phyloP scores from a whole-genome alignment of 2,113 vertebrate species.

The Petrocephalus zakoni region DNA sequence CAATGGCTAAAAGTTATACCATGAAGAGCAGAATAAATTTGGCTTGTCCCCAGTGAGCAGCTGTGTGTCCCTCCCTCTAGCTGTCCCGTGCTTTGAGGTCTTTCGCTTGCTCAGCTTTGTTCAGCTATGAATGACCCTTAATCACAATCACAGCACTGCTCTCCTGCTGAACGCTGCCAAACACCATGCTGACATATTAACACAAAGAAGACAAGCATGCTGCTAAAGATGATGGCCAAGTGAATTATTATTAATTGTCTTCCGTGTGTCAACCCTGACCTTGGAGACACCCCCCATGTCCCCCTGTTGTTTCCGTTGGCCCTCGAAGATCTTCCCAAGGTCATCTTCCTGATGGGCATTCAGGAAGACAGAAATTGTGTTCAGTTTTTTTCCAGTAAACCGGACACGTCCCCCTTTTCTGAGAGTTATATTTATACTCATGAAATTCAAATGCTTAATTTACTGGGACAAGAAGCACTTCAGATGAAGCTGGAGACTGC shows the following conservation, averaged over 20 bases:
- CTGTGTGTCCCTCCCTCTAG: neutral
- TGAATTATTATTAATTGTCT: conserved; percentile 37
- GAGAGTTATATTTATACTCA: conserved; percentile 23
- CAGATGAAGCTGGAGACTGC: neutral
- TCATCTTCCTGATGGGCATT: neutral
- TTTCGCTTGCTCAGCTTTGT: neutral
- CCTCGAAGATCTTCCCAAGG: neutral
- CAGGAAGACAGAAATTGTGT: neutral
- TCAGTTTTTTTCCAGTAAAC: conserved; percentile 16
- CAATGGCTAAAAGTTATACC: neutral
- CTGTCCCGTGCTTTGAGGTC: neutral
- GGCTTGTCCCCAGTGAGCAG: neutral
- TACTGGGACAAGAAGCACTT: neutral
- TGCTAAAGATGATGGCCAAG: conserved; percentile 34
- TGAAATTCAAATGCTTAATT: conserved; percentile 39
- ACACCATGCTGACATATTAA: conserved; percentile 26
- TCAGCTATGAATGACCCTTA: neutral
- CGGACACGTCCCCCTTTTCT: neutral
- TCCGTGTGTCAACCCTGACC: conserved; percentile 36
- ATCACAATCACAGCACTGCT: neutral
- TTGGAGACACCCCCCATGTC: conserved; percentile 28
- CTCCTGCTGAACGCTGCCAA: conserved; percentile 23
- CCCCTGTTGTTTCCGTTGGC: neutral
- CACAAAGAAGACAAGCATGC: conserved; percentile 40
- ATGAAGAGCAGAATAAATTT: neutral